Conservation (phyloP, 2,797 vertebrate genomes). For the Gambelia wislizenii region DNA sequence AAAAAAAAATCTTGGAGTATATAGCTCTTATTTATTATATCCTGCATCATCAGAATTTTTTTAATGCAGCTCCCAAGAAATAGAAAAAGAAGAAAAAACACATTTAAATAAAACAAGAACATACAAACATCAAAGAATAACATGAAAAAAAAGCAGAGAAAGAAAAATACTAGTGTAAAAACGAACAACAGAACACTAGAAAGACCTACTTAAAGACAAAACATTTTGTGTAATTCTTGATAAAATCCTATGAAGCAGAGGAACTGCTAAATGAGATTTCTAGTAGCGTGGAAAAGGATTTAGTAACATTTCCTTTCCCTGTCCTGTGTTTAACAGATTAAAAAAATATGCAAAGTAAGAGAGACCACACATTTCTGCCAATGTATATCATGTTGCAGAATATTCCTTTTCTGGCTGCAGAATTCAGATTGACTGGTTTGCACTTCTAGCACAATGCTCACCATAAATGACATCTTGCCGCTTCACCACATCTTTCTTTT, state of each 20-base stretch:
- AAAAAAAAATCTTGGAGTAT: background rate
- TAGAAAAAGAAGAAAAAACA: background rate
- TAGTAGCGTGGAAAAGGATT: background rate
- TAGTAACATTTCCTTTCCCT: background rate
- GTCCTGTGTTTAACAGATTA: background rate
- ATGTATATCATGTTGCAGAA: background rate
- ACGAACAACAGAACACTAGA: background rate
- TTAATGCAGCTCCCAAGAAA: background rate
- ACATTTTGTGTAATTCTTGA: background rate
- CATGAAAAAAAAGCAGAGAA: background rate
- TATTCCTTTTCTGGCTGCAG: background rate
- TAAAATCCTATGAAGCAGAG: background rate
- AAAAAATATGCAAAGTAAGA: background rate
- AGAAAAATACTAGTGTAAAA: background rate
- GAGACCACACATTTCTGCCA: background rate
- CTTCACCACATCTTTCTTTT: conserved; percentile 91
- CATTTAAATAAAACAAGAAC: background rate
- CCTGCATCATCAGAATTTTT: background rate
- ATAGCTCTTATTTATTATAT: background rate
- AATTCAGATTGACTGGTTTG: background rate
- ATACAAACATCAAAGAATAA: background rate
- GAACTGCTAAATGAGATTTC: background rate
- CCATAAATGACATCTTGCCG: conserved; percentile 97
- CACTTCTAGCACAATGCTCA: conserved; percentile 69
- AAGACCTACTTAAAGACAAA: background rate